Base-by-base conservation (phyloP, 92 coral and sea anemone species). In the Hydrozoanthus gracilis region DNA sequence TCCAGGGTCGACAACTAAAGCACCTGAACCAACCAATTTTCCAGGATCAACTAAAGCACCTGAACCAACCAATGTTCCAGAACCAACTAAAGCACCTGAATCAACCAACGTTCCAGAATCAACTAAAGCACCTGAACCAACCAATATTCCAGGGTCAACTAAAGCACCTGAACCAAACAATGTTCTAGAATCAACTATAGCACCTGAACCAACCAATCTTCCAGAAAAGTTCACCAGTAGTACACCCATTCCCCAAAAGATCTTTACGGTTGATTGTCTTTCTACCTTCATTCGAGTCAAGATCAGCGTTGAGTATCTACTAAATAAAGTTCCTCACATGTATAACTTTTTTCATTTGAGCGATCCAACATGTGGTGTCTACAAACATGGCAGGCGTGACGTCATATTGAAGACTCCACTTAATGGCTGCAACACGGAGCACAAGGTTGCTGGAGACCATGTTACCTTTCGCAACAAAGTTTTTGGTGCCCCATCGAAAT, bases 351-450 rank as follows among this genome's bases (percentile, higher is more conserved):
- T 92, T 77, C 95, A 89, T 86, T 74, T 92, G 5, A 85, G 73
- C n/a, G 95, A 92, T 71, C 92, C 91, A 5, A 27, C 72, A 17
- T 92, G 95, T 77, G 95, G 92, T 45, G 91, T 51, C 0, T 51
- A 73, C 39, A 78, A n/a, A 48, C 49, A 45, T 0, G 61, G 71
- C 80, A 73, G 73, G 4, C 69, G 56, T 49, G 17, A 73, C 20
- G 87, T 92, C 55, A 46, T 87, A n/a, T 48, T 92, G 55, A 84
- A 78, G 44, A 78, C 91, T 3, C 87, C 92, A 71, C 90, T 92
- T 86, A 82, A 61, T 76, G 89, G 87, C 2, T 92, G 95, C 55
- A 92, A 88, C 27, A 92, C 95, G 4, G 83, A 78, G n/a, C 91
- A 92, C 82, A 92, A 83, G 87, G 20, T 80, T 18, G 4, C 6